phyloP scores from a whole-genome alignment of 2,113 vertebrate species.

The Campylomormyrus numenius region DNA sequence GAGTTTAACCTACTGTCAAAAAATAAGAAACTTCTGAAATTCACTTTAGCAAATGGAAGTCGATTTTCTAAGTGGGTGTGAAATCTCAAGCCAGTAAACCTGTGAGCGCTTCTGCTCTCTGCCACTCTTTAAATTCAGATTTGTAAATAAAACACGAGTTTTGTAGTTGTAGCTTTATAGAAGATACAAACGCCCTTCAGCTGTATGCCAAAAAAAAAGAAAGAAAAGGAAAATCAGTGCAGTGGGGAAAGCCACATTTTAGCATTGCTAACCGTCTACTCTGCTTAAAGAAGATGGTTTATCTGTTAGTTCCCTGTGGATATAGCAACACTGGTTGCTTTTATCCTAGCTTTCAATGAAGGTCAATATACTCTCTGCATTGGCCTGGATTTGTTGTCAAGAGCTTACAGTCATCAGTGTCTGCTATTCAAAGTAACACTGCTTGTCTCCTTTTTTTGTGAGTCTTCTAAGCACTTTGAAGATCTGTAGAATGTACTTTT shows the following conservation, averaged over 20 bases:
- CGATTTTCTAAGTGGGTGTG: neutral
- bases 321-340: neutral
- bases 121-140: neutral
- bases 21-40: neutral
- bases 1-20: conserved; percentile 1
- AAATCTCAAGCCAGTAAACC: neutral
- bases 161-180: neutral
- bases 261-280: conserved; percentile 3
- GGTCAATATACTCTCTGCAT: neutral
- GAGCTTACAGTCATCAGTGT: neutral
- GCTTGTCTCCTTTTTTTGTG: neutral
- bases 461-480: neutral
- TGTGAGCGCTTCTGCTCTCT: neutral
- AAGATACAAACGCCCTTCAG: neutral
- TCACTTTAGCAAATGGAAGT: neutral
- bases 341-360: conserved; percentile 8
- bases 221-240: neutral
- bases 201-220: neutral
- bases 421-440: neutral
- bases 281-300: neutral
- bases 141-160: neutral
- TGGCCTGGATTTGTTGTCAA: conserved; percentile 11
- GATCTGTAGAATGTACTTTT: neutral
- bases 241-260: neutral
- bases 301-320: neutral